These are phyloP conservation scores for Andricus curvator DNA, from an alignment of 2,888 invertebrate species.

Conservation along the genomic window DNA sequence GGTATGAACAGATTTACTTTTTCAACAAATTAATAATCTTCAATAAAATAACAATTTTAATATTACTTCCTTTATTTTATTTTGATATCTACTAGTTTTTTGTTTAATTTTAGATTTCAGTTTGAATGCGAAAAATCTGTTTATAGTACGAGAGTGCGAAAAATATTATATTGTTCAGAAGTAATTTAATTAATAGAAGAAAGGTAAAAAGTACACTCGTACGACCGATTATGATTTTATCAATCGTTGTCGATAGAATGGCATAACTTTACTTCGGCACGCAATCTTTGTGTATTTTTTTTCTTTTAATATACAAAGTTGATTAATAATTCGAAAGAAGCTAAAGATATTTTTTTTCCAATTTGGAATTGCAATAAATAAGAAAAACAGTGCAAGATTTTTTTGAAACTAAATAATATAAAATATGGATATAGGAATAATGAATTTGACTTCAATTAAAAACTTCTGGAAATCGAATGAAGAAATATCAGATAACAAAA, in stretches of 20 bases:
- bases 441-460: neutral
- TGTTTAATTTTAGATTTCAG: neutral
- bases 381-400: too few species aligned
- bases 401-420: too few species aligned
- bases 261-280: neutral
- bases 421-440: too few species aligned
- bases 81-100: neutral
- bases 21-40: too few species aligned
- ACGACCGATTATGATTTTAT: conserved; percentile 4
- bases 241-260: neutral
- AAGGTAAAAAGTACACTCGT: neutral
- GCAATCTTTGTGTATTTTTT: conserved; percentile 21
- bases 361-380: neutral
- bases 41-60: neutral
- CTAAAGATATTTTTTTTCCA: neutral
- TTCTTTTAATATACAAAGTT: neutral
- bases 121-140: neutral
- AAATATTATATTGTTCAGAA: neutral
- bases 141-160: neutral
- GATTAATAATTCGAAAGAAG: neutral
- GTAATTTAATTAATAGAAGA: neutral
- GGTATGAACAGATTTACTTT: too few species aligned
- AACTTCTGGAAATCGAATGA: neutral
- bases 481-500: neutral
- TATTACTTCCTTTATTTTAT: neutral